Conservation (phyloP, 2,113 vertebrate genomes). For the Agapornis roseicollis region DNA sequence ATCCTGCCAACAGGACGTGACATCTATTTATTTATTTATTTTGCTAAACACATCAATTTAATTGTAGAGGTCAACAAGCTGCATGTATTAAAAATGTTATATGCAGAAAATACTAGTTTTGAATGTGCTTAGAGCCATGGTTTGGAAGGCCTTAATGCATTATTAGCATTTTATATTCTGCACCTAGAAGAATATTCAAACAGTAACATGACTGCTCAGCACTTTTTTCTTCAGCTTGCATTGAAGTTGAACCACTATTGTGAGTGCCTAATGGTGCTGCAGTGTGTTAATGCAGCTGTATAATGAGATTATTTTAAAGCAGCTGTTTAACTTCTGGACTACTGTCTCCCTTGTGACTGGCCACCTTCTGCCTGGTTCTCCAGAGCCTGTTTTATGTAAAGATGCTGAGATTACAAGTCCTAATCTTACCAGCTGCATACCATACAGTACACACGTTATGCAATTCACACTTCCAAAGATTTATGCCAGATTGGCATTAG, state of each 20-base stretch:
- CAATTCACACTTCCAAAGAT: neutral
- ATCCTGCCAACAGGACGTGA: neutral
- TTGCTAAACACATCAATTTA: neutral
- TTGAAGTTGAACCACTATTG: neutral
- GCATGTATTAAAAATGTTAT: neutral
- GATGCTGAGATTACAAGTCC: neutral
- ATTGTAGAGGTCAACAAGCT: neutral
- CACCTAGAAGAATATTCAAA: neutral
- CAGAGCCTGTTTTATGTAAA: neutral
- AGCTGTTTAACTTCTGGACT: neutral
- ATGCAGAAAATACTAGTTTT: neutral
- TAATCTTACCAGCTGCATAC: neutral
- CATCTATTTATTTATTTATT: neutral
- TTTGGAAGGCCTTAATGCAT: neutral
- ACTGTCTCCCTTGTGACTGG: neutral
- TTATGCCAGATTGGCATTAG: neutral
- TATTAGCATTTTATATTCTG: neutral
- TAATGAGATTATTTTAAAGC: slow-evolving; percentile 4
- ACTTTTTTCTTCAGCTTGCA: neutral
- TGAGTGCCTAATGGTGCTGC: neutral
- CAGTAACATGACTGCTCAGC: neutral
- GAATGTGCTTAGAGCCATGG: neutral
- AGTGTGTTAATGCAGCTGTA: neutral
- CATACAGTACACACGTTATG: neutral
- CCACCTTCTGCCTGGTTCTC: neutral